Percentiles rank a stretch among this genome's conserved stretches.
These are phyloP conservation scores for Cairina moschata DNA, from an alignment of 2,113 vertebrate genomes.

Conservation along the genomic window DNA sequence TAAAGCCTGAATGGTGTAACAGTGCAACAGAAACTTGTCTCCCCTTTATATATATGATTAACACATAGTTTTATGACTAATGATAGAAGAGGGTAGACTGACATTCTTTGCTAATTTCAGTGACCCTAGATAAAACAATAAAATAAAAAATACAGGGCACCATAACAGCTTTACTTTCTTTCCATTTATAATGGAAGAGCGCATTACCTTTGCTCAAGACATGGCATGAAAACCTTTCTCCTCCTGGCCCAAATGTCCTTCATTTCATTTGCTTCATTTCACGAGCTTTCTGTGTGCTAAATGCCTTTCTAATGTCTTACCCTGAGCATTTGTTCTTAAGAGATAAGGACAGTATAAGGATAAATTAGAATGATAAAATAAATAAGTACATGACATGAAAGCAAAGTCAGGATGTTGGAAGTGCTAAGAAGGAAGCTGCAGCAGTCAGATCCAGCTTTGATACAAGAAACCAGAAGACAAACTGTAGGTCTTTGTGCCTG, in stretches of 20 bases:
- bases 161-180: neutral
- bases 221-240: neutral
- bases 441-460: neutral
- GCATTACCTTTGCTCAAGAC: neutral
- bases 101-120: neutral
- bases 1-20: neutral
- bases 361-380: neutral
- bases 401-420: neutral
- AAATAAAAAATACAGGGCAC: neutral
- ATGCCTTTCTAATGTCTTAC: neutral
- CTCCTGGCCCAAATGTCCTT: neutral
- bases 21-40: neutral
- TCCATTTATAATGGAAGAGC: neutral
- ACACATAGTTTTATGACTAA: too few relatives aligned
- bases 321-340: neutral
- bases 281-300: neutral
- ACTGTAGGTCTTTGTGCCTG: neutral
- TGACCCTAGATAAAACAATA: neutral
- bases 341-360: neutral
- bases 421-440: neutral
- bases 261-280: neutral
- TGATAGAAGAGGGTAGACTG: too few relatives aligned
- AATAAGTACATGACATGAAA: neutral
- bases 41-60: neutral
- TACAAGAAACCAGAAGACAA: neutral